Conservation (phyloP, 2,113 vertebrate species). For the Callopanchax toddi region DNA sequence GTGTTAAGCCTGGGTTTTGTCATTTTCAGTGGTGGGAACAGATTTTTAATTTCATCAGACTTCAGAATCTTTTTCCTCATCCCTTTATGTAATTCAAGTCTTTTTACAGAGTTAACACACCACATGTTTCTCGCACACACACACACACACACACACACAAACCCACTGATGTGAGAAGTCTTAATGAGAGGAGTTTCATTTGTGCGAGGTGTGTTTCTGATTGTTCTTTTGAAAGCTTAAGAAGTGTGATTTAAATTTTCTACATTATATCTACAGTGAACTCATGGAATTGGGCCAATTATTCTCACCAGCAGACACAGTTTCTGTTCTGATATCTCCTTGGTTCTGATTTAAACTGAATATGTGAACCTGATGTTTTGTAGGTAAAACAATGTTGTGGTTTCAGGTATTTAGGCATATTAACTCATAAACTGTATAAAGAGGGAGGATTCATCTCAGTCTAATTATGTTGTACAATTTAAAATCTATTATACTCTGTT, state of each 20-base stretch:
- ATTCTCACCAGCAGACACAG: background rate
- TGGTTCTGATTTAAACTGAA: background rate
- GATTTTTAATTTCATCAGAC: conserved; percentile 7
- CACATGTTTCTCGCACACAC: background rate
- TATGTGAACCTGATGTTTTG: background rate
- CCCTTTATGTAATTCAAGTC: conserved; percentile 5
- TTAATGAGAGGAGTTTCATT: background rate
- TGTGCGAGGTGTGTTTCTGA: background rate
- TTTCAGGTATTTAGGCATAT: background rate
- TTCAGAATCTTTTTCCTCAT: conserved; percentile 9
- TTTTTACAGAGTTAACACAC: background rate
- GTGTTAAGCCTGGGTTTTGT: background rate
- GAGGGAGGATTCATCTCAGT: no score
- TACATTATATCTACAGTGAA: background rate
- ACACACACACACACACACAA: background rate
- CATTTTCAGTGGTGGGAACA: background rate
- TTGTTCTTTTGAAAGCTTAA: background rate
- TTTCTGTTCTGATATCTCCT: background rate
- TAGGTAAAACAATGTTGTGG: background rate
- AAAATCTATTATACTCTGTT: no score
- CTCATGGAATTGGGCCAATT: background rate
- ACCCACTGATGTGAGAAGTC: conserved; percentile 14
- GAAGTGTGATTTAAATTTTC: background rate
- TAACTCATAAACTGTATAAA: no score
- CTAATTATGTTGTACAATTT: no score